Evolutionary conservation across 1,140 invertebrate genomes (phyloP), one percentile per base, ranked within the genome.

Genomic region (Drosophila equinoxialis): DNA sequence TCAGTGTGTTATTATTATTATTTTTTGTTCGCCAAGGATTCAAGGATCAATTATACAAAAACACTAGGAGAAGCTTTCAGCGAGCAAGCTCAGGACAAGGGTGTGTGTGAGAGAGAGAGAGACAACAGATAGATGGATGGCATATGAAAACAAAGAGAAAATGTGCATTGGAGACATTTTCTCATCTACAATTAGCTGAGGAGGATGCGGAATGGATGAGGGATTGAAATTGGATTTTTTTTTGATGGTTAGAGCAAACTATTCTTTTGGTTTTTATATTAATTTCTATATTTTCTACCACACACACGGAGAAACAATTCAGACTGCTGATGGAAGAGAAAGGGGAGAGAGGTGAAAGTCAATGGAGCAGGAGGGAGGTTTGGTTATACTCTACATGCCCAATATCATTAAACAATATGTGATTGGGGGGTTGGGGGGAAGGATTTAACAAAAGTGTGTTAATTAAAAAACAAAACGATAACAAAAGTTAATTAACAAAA

Each of bases 31-130:
- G 10, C 6, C 11, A 55, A 30, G 51, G 26, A 55, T 55, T 57
- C 13, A 58, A 33, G 55, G n/a, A 35, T 58, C 26, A 33, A 14
- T 13, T 33, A 33, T n/a, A 14, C 1, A 33, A 14, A 7, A 57
- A 57, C 23, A 57, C 11, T 30, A n/a, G 45, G 45, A 35, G 5
- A 58, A 58, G 55, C 23, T 33, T 58, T n/a, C 14, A 37, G 14
- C 33, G 33, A 26, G 54, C 57, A 59, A 59, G 33, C 57, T 39
- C 3, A 33, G 79, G 67, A 89, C 77, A 63, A 73, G 75, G 76
- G 75, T 57, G 10, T 41, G 17, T 6, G 14, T n/a, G 17, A 35
- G 23, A 20, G 7, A 65, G 13, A 20, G 20, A 68, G 17, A 68
- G 20, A 48, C 26, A 26, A 26, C 8, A 20, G 33, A 68, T 11